phyloP scores from a whole-genome alignment of 2,888 invertebrate species.

The Alcis repandata region DNA sequence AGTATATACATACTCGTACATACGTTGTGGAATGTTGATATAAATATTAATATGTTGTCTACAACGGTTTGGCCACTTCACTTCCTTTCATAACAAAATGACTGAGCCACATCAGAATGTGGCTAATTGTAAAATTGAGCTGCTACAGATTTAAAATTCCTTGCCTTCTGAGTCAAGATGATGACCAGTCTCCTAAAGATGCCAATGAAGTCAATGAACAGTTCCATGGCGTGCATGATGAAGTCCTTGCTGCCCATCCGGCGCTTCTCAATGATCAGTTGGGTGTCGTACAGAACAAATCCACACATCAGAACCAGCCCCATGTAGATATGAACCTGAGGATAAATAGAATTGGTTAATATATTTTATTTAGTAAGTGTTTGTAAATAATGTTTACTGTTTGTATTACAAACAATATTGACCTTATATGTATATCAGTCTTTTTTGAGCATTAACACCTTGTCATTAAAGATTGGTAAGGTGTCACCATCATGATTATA shows the following conservation, averaged over 20 bases:
- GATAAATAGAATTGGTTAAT: conserved; percentile 29
- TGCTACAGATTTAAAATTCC: neutral
- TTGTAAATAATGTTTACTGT: no score
- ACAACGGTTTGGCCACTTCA: neutral
- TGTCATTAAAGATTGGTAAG: neutral
- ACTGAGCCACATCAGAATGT: neutral
- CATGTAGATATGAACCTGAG: conserved; percentile 93
- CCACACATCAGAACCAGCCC: conserved; percentile 97
- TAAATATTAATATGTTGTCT: no score
- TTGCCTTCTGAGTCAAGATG: conserved; percentile 96
- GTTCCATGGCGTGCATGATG: conserved; percentile 95
- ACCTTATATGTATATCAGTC: neutral
- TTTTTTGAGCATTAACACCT: neutral
- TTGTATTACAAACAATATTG: neutral
- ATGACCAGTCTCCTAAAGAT: conserved; percentile 97
- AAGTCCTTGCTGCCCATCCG: conserved; percentile 97
- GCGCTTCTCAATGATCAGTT: conserved; percentile 97
- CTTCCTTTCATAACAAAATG: neutral
- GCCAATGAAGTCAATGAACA: conserved; percentile 98
- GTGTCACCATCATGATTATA: neutral
- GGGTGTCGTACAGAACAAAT: conserved; percentile 99
- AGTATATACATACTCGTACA: no score
- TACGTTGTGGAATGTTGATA: no score
- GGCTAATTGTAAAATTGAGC: neutral
- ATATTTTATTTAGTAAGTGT: no score